Base-by-base conservation (phyloP, 2,797 vertebrate species). In the Enteromius fasciolatus region DNA sequence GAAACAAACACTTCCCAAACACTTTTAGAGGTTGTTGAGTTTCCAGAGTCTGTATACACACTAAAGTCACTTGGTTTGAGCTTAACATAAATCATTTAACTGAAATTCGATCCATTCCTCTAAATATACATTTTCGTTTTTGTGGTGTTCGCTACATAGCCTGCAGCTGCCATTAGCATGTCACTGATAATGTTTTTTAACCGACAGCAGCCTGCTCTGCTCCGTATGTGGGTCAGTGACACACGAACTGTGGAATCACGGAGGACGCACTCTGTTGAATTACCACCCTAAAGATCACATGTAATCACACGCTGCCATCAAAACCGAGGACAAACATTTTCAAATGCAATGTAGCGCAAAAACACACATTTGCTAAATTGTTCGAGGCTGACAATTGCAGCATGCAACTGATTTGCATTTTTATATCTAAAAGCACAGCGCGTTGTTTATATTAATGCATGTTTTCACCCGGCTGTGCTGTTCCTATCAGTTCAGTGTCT, bases 161-260 rank as follows among this genome's bases (percentile, higher is more conserved):
- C 70, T 48, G 39, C 15, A 80, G 78, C 81, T 68, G 52, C 67
- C 84, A 79, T 85, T 85, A 80, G 79, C n/a, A 39, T 75, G 68
- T 68, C 61, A 54, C 78, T 88, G 76, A 78, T 82, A 72, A 87
- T 72, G 82, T 72, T 81, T 61, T 86, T 41, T 74, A 78, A 82
- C 67, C 46, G 28, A 52, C 54, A 59, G 52, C 69, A 76, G 48
- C 25, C 33, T 70, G 63, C 75, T 54, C 57, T 69, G 76, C 52
- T 59, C 50, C 44, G 28, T 63, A 87, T 87, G 77, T 86, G 83
- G 84, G 82, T 87, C 82, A 86, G 52, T 67, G 70, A 68, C 41
- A 76, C 74, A 46, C 75, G 57, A 81, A 81, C 80, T 79, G 61
- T 18, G 17, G 52, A 73, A 80, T 76, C 36, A 50, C 61, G 36